phyloP scores from a whole-genome alignment of 2,888 invertebrate genomes.

The Drosophila tripunctata region DNA sequence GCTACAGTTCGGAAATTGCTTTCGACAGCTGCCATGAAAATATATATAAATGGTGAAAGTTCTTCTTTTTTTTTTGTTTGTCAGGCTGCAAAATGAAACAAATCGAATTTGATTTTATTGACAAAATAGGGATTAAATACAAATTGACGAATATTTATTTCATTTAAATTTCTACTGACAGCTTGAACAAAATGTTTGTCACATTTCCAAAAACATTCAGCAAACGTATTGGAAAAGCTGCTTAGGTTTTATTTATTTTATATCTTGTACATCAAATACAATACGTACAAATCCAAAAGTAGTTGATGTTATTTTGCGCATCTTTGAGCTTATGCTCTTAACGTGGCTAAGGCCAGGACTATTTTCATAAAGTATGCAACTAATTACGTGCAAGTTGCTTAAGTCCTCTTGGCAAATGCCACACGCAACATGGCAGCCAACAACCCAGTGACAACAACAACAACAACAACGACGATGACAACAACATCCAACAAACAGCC shows the following conservation, averaged over 20 bases:
- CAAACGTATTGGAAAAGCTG: slow-evolving; percentile 8
- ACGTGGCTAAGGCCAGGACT: slow-evolving; percentile 14
- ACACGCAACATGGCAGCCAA: slow-evolving; percentile 31
- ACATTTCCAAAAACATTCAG: background rate
- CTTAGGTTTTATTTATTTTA: background rate
- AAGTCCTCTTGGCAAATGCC: slow-evolving; percentile 26
- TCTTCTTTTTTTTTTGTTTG: no score
- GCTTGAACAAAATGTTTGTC: slow-evolving; percentile 27
- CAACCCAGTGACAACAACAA: slow-evolving; percentile 7
- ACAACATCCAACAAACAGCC: no score
- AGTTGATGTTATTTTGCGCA: slow-evolving; percentile 3
- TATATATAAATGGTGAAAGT: background rate
- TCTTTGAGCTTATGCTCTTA: slow-evolving; percentile 9
- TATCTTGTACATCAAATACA: background rate
- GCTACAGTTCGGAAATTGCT: background rate
- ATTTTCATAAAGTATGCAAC: slow-evolving; percentile 74
- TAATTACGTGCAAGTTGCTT: slow-evolving; percentile 71
- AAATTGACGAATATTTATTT: slow-evolving; percentile 7
- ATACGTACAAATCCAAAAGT: background rate
- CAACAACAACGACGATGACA: no score
- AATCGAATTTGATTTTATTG: slow-evolving; percentile 18
- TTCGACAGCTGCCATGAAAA: slow-evolving; percentile 2
- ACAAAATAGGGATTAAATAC: slow-evolving; percentile 10
- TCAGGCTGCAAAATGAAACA: background rate
- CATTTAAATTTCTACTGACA: slow-evolving; percentile 7